Base-by-base conservation (phyloP, 2,888 invertebrate genomes). In the Vanessa cardui region DNA sequence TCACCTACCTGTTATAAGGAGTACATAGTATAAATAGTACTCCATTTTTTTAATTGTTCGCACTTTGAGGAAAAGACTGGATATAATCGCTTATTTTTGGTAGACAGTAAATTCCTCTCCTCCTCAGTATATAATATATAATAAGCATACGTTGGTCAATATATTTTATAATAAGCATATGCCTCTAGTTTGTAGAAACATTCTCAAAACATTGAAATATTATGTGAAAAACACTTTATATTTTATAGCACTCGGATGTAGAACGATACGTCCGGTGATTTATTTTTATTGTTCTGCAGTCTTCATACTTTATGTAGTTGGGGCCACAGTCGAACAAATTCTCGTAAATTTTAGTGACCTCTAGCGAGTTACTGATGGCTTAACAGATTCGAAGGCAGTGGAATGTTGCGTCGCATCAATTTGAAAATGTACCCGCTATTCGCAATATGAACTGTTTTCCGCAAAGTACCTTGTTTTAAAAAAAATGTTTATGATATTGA, bases 281-380 rank as follows among this genome's bases (percentile, higher is more conserved):
- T 56, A 56, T 56, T 56, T 56, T 56, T 56, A 56, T 56, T 56
- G 39, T 56, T 56, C 39, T 54, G n/a, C 45, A 33, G 12, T 54
- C 21, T 45, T 44, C 20, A 8, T 52, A 62, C 62, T 62, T 62
- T 54, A 20, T 52, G 45, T 39, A 62, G 45, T 62, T 33, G 62
- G n/a, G n/a, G 45, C 18, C 20, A 54, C 45, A 44, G 45, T 54
- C 21, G 46, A 63, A 63, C 39, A 50, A 58, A 44, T 18, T 18
- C 46, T 61, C 50, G 39, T 50, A n/a, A 20, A 33, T 65, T 59
- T 46, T 65, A 33, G n/a, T 46, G 59, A 60, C 60, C 45, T 52
- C 26, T 26, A 50, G 45, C 59, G 18, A 39, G 33, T 52, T 33
- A 52, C 59, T 59, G 31, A 65, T 60, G 59, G 21, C 52, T 54